phyloP scores from a whole-genome alignment of 2,888 invertebrate genomes.

The Blomia tropicalis region DNA sequence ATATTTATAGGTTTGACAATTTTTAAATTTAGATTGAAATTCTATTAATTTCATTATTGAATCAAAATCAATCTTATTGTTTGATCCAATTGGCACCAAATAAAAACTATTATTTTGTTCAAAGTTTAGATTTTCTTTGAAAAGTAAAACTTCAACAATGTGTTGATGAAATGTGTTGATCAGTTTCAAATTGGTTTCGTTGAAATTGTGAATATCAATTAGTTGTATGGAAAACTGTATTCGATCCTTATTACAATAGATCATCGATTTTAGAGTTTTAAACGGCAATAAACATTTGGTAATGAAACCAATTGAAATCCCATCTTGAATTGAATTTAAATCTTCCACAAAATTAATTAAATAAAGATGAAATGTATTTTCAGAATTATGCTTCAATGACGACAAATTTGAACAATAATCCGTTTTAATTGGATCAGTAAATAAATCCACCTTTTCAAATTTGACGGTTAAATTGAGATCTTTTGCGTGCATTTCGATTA shows the following conservation, averaged over 20 bases:
- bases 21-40: no score
- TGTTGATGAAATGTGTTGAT: not conserved
- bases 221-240: not conserved
- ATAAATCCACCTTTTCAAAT: no score
- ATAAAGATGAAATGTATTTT: no score
- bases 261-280: not conserved
- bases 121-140: not conserved
- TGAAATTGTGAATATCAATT: not conserved
- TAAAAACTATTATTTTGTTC: not conserved
- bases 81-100: no score
- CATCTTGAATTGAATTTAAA: no score
- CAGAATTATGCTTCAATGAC: no score
- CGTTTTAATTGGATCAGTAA: not conserved
- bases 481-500: not conserved
- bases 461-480: no score
- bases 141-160: not conserved
- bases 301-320: no score
- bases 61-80: no score
- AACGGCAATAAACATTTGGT: no score
- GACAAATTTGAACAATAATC: not conserved
- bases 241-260: not conserved
- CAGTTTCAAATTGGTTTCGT: not conserved
- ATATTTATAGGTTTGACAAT: not conserved
- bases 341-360: no score
- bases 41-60: no score